phyloP scores from a whole-genome alignment of 2,888 invertebrate genomes.

The Formica aserva region DNA sequence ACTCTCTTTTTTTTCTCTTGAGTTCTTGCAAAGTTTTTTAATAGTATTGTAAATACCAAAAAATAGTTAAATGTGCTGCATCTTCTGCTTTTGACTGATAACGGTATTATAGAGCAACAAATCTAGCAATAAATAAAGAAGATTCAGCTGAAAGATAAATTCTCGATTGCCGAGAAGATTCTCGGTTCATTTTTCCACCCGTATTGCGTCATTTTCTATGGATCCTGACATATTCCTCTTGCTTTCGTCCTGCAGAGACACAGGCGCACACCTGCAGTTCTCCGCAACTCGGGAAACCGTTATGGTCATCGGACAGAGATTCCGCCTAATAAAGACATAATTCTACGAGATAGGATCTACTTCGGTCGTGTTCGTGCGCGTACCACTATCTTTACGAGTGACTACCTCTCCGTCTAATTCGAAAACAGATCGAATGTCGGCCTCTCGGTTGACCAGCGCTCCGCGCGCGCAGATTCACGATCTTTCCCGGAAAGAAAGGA shows the following conservation, averaged over 20 bases:
- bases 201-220: constrained; percentile 14
- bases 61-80: neutral
- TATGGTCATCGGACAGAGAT: constrained; percentile 80
- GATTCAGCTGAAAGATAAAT: constrained; percentile 15
- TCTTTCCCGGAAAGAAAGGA: constrained; percentile 66
- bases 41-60: neutral
- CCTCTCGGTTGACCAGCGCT: constrained; percentile 30
- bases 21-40: neutral
- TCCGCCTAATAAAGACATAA: constrained; percentile 83
- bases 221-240: constrained; percentile 12
- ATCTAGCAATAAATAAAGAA: neutral
- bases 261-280: constrained; percentile 75
- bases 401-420: constrained; percentile 70
- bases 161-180: constrained; percentile 4
- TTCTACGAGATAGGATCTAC: constrained; percentile 81
- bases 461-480: constrained; percentile 60
- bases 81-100: neutral
- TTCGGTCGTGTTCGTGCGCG: constrained; percentile 67
- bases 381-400: constrained; percentile 76
- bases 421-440: constrained; percentile 77
- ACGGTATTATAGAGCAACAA: neutral
- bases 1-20: neutral
- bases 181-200: neutral
- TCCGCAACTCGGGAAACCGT: constrained; percentile 74
- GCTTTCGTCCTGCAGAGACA: constrained; percentile 51